Base-by-base conservation (phyloP, 2,797 vertebrate species). In the Nyctalus aviator region DNA sequence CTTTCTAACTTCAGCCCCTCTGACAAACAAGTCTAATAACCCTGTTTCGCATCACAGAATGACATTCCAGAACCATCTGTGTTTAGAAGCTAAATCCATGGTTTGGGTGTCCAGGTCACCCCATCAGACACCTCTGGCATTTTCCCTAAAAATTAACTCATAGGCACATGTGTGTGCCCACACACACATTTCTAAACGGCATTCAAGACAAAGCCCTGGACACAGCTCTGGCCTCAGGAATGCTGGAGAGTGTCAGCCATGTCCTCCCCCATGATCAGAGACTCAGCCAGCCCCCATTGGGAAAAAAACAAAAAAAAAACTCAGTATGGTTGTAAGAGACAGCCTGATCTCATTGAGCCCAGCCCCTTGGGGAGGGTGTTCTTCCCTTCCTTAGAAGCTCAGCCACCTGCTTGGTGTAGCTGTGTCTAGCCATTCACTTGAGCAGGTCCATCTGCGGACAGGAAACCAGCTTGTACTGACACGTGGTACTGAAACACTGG, bases 361-460 rank as follows among this genome's bases (percentile, higher is more conserved):
- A 55, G 6, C 12, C 90, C 92, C 68, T 77, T 18, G 32, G 91
- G 83, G 93, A 96, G 89, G 69, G 48, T 87, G 94, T 77, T 94
- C 72, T 95, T 94, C 88, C 84, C 91, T 96, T 95, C 96, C 93
- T 94, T 88, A 95, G 96, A 94, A 97, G n/a, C 73, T 73, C 10
- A 96, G 84, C 35, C 90, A 86, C 96, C 95, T 97, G 88, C 23
- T 69, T 84, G 73, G 44, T 69, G 1, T 1, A 48, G 10, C 66
- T 32, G 12, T 27, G 5, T 78, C 85, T 87, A 37, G 86, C 62
- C 85, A 88, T 88, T 95, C 84, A 93, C 78, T 90, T 81, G 84
- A 88, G 69, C 50, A 46, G 66, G 85, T 97, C 88, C 90, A 50
- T 85, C 84, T 41, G 21, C 8, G 55, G 88, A 14, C 17, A 96